Conservation (phyloP, 2,797 vertebrate genomes). For the Pseudocheirus occidentalis region DNA sequence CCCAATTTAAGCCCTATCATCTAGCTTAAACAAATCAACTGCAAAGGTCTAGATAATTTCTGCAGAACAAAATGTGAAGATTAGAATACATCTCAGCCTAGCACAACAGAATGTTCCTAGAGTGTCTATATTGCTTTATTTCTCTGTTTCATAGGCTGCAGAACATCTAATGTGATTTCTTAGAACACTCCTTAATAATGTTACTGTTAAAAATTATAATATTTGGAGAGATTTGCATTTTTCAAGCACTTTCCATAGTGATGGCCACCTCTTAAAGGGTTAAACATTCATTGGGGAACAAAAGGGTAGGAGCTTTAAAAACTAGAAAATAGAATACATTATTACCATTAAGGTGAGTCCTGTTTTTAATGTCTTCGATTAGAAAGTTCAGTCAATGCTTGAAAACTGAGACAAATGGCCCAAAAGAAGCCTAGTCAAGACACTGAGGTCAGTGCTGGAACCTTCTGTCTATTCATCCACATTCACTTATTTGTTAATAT, state of each 20-base stretch:
- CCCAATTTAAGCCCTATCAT: not conserved
- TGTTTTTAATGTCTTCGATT: not conserved
- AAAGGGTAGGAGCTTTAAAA: not conserved
- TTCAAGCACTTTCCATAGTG: not conserved
- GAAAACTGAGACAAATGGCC: not conserved
- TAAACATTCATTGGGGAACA: not conserved
- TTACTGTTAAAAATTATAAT: not conserved
- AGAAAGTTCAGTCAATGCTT: not conserved
- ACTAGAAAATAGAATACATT: not conserved
- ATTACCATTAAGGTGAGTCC: not conserved
- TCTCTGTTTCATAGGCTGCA: not conserved
- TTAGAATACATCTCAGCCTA: not conserved
- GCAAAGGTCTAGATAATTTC: not conserved
- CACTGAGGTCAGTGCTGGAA: not conserved
- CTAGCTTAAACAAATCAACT: slow-evolving; percentile 46
- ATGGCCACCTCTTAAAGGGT: not conserved
- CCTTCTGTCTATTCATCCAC: not conserved
- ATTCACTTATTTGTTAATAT: not conserved
- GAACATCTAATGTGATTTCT: not conserved
- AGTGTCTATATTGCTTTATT: not conserved
- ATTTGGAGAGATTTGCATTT: not conserved
- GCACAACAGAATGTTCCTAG: not conserved
- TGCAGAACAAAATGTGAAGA: not conserved
- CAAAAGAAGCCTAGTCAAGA: not conserved
- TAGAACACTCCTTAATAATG: not conserved